A percentile compares a stretch with the other conserved stretches of the same genome.
phyloP scores from a whole-genome alignment of 2,797 vertebrate species.

The Falco columbarius region DNA sequence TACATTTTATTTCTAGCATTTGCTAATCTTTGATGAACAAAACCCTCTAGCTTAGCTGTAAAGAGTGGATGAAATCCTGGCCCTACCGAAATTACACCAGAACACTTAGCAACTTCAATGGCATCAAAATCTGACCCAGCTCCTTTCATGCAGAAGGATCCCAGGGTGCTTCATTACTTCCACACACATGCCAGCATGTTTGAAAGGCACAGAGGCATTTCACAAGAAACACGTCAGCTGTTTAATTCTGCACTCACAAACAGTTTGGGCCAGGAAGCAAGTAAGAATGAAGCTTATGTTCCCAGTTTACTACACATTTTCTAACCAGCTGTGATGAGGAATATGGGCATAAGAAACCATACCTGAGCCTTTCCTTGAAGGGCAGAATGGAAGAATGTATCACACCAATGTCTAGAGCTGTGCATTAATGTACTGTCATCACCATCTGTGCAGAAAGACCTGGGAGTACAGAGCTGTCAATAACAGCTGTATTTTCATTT shows the following conservation, averaged over 20 bases:
- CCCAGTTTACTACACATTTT: background rate
- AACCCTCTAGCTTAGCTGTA: background rate
- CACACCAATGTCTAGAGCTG: background rate
- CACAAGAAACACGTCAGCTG: background rate
- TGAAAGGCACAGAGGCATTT: background rate
- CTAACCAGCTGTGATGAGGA: constrained; percentile 25
- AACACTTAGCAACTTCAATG: background rate
- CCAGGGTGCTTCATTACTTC: background rate
- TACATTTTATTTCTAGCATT: constrained; percentile 13
- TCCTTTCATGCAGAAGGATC: background rate
- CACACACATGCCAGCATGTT: background rate
- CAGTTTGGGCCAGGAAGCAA: background rate
- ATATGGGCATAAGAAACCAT: background rate
- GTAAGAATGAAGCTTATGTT: background rate
- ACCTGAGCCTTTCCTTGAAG: constrained; percentile 20
- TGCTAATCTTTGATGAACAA: background rate
- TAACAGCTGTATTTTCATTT: background rate
- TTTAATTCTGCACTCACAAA: background rate
- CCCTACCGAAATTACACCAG: background rate
- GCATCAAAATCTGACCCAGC: background rate
- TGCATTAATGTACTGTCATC: background rate
- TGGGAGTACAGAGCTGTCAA: constrained; percentile 6
- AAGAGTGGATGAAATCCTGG: background rate
- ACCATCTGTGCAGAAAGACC: constrained; percentile 42
- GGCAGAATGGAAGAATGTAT: background rate